Evolutionary conservation across 2,113 vertebrate genomes (phyloP), one percentile per base, ranked within the genome.

Genomic region (Sander vitreus): DNA sequence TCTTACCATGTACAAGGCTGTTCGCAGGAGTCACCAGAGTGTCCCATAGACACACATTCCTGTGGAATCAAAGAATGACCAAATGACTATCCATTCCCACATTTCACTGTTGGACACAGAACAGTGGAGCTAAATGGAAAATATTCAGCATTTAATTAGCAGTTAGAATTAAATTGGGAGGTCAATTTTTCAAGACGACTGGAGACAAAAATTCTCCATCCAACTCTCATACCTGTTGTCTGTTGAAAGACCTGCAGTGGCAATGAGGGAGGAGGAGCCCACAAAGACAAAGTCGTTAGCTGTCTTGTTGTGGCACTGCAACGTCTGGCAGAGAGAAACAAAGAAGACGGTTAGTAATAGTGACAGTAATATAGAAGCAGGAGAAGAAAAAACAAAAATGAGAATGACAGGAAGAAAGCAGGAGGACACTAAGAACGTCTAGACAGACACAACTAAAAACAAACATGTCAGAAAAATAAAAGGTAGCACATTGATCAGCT

Each of bases 301-400:
- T 19, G 97, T 99, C 94, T 99, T 99, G 92, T 96, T 99, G 94
- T 99, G 98, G 93, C 98, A 99, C 73, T 99, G 98, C 96, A 98
- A 93, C 0, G 95, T 97, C 98, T 99, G 93, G 47, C 58, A 43
- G 50, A 69, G 16, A 84, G 70, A 86, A 55, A 78, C 18, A 78
- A 23, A 76, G 55, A 65, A 39, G 59, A 84, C 16, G 30, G 13
- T 85, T 63, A 78, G 48, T 47, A 25, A 51, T 1, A 25, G 53
- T 75, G 80, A 86, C 80, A 76, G 67, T 67, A 73, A 86, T 6
- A 68, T 64, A 73, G 62, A 73, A 18, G 68, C 58, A 57, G 62
- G 21, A 53, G 58, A 70, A 27, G 66, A 70, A 13, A 7, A 54
- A 58, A 83, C 23, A 55, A 48, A 43, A 80, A 76, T 45, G 12